Evolutionary conservation across 2,797 vertebrate species (phyloP).

Genomic region (Balearica regulorum): DNA sequence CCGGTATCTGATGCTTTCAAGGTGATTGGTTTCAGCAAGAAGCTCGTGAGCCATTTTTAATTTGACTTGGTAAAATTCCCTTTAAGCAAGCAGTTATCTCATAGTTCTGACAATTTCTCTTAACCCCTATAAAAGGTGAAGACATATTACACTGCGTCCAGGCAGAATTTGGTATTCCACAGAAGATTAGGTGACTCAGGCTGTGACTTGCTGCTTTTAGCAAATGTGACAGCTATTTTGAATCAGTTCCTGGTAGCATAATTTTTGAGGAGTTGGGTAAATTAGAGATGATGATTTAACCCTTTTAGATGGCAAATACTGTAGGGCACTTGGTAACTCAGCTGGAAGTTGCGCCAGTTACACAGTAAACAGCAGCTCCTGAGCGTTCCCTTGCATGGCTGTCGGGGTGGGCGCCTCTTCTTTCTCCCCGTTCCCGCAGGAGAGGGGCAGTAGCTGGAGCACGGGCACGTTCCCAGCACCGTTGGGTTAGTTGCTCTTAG

Average conservation of each 20-base stretch:
- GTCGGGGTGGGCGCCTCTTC: rapidly evolving
- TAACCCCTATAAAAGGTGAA: neutral
- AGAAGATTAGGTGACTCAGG: neutral
- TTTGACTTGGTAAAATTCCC: neutral
- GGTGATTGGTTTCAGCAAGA: neutral
- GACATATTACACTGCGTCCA: rapidly evolving
- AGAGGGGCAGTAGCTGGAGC: neutral
- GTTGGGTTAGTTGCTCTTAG: neutral
- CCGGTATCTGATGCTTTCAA: neutral
- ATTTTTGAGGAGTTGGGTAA: neutral
- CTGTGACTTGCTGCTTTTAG: neutral
- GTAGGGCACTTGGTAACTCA: neutral
- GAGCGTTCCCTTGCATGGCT: rapidly evolving
- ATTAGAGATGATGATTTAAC: neutral
- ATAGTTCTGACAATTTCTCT: neutral
- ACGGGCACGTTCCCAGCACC: rapidly evolving
- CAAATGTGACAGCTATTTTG: neutral
- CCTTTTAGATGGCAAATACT: rapidly evolving
- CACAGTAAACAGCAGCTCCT: neutral
- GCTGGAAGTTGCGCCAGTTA: neutral
- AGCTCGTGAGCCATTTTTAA: neutral
- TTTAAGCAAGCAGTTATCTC: neutral
- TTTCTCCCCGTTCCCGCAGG: rapidly evolving
- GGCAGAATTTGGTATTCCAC: neutral
- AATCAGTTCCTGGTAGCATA: neutral